Evolutionary conservation across 2,888 invertebrate genomes (phyloP), one percentile per base, ranked within the genome.

Genomic region (Megastigmus dorsalis): DNA sequence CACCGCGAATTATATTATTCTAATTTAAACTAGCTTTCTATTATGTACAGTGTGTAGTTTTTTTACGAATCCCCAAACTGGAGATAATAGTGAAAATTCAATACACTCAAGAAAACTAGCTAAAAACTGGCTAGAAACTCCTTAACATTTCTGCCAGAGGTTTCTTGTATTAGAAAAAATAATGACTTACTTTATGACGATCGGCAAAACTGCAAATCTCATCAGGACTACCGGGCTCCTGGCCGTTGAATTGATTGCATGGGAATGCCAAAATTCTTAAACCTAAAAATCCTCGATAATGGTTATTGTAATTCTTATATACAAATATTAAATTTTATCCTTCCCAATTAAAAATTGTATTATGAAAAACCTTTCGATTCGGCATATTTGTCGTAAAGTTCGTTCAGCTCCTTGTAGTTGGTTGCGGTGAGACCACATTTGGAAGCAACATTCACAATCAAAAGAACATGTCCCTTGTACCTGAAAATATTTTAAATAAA

Each of bases 381-480:
- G 52, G 90, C 91, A 87, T 93, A 94, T 83, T 94, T 91, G 71
- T 93, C 93, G 85, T 93, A 92, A 76, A 97, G 88, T 82, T 93
- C 92, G 85, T 94, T 93, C 75, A 97, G 89, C 88, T 96, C 94
- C 80, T 93, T 93, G 89, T 96, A 97, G 89, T 96, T 94, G 78
- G 92, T 92, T 69, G 93, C 91, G 0, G 96, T 95, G 70, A 94
- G 90, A 18, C 96, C 96, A 89, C 96, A 97, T 85, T 95, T 92
- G 4, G 95, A 95, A 4, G 97, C 97, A 38, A 97, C 96, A 87
- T 97, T 97, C 13, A 96, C 95, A 78, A 97, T 93, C 67, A 97
- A 89, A 79, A 93, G 92, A 55, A 95, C 95, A 88, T 95, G 93
- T 71, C 93, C 96, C 85, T 93, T 90, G 89, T 95, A 96, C 33